Evolutionary conservation across 2,797 vertebrate species (phyloP).

Genomic region (Florisuga fusca): DNA sequence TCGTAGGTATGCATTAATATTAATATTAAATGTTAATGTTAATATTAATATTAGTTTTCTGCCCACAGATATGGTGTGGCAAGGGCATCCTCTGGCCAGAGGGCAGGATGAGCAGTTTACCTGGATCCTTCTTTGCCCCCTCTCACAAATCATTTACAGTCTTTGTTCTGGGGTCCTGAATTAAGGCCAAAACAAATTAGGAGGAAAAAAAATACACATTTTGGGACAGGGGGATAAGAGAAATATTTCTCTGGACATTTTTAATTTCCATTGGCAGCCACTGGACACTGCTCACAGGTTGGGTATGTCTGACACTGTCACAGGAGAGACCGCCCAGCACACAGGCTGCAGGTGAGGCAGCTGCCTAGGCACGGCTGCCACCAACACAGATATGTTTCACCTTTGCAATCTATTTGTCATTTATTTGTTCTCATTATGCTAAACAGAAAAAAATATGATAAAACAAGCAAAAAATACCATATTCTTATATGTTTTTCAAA

Average conservation of each 20-base stretch:
- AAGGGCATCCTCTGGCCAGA: neutral
- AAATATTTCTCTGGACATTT: neutral
- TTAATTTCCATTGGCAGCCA: slow-evolving; percentile 35
- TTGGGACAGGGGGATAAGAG: neutral
- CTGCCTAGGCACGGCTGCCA: neutral
- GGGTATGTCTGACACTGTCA: neutral
- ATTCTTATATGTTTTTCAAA: neutral
- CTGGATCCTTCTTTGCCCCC: neutral
- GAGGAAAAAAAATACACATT: neutral
- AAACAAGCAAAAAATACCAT: neutral
- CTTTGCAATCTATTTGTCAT: neutral
- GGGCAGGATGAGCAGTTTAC: neutral
- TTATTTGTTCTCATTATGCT: neutral
- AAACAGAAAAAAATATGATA: neutral
- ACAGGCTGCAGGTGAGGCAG: slow-evolving; percentile 29
- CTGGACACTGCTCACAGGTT: neutral
- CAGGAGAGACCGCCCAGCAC: neutral
- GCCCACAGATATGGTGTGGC: neutral
- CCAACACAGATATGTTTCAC: neutral
- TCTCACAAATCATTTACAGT: neutral
- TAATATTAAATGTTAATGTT: neutral
- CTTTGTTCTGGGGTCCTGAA: neutral
- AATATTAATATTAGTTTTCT: neutral
- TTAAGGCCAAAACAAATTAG: neutral
- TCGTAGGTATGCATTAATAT: neutral